phyloP scores from a whole-genome alignment of 2,888 invertebrate genomes.

The Notodonta ziczac region DNA sequence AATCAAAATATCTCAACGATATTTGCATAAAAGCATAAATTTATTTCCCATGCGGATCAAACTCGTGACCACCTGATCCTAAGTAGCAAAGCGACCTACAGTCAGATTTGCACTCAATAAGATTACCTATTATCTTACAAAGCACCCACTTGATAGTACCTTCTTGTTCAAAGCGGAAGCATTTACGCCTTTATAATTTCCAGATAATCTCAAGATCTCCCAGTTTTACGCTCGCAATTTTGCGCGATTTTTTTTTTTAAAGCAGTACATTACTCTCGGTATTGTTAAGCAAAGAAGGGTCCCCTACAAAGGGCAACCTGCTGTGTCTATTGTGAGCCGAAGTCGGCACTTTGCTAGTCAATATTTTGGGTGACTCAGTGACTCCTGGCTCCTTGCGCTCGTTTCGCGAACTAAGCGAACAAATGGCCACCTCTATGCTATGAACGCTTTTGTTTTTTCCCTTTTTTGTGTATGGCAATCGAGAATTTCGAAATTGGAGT shows the following conservation, averaged over 20 bases:
- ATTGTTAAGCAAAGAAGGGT: constrained; percentile 70
- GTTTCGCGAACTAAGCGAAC: constrained; percentile 68
- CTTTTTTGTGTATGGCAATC: constrained; percentile 61
- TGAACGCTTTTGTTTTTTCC: constrained; percentile 64
- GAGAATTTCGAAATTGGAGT: constrained; percentile 58
- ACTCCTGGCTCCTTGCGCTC: constrained; percentile 34
- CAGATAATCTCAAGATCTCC: constrained; percentile 6
- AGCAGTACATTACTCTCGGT: constrained; percentile 72
- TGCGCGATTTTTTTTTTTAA: constrained; percentile 63
- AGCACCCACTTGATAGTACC: not conserved
- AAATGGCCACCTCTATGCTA: constrained; percentile 67
- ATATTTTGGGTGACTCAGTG: constrained; percentile 79
- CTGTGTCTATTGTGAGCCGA: constrained; percentile 73
- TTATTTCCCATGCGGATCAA: too few species aligned
- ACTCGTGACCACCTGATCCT: too few species aligned
- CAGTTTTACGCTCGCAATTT: constrained; percentile 48
- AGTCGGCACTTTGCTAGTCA: constrained; percentile 81
- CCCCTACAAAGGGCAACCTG: constrained; percentile 76
- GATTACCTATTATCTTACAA: not conserved
- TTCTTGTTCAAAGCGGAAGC: not conserved
- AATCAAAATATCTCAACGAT: too few species aligned
- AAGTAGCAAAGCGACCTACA: too few species aligned
- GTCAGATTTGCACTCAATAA: too few species aligned
- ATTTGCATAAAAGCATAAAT: too few species aligned
- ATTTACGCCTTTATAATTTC: not conserved